Evolutionary conservation across 2,113 vertebrate genomes (phyloP), one percentile per base, ranked within the genome.

Genomic region (Lucifuga dentata): DNA sequence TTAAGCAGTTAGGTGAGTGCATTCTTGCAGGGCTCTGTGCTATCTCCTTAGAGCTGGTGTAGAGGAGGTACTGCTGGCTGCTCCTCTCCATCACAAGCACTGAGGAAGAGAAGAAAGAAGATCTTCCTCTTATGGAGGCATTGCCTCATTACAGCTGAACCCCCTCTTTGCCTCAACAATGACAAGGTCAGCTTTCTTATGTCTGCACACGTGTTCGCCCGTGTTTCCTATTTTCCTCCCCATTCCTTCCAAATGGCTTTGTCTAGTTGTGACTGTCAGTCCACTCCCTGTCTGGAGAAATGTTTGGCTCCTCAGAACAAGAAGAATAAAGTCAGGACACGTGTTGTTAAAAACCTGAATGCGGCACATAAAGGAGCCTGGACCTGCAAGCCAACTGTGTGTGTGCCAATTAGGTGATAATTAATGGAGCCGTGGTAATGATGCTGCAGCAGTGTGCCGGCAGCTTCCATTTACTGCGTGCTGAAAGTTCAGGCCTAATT

Each of bases 371-470:
- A 88, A 88, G 73, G 78, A 76, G 76, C 41, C 41, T 16, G 43
- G 50, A 56, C 77, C 21, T 41, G 70, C 78, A 55, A 71, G 69
- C 80, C 73, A 71, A 52, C 41, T 55, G 89, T 89, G 89, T 89
- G 89, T 89, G 86, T 81, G 88, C 95, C 93, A 96, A 94, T 96
- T 95, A 95, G 90, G 86, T 85, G 89, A 72, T 95, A 95, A 95
- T 97, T 96, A 96, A 95, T 88, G 92, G 88, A 56, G 90, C 58
- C 68, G 52, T 83, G 90, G 92, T 97, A 96, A 97, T 94, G 94
- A 95, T 90, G 88, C 71, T 8, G 79, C 90, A 41, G 83, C 69
- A 82, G 83, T 91, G 87, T 90, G 91, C 90, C 84, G 75, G 77
- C 87, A 87, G 92, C 91, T 90, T 92, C 90, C 91, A 91, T 92